A percentile compares a stretch with the other conserved stretches of the same genome.
Evolutionary conservation across 2,797 vertebrate species (phyloP).

Genomic region (Fistularia commersonii): DNA sequence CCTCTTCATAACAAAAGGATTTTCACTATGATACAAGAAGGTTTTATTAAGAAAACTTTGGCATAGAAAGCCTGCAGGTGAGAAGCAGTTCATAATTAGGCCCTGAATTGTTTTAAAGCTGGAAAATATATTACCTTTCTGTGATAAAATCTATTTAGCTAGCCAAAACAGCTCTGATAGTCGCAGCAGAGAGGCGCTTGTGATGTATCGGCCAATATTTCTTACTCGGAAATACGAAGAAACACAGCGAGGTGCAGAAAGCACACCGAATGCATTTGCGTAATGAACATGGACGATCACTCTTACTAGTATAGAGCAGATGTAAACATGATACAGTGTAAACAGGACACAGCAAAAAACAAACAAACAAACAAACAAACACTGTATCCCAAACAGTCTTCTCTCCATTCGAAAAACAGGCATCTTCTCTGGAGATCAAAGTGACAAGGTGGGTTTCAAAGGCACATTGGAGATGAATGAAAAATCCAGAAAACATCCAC

Average conservation of each 20-base stretch:
- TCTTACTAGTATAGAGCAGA: conserved; percentile 22
- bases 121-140: conserved; percentile 45
- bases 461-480: conserved; percentile 15
- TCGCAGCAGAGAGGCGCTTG: conserved; percentile 11
- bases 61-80: conserved; percentile 5
- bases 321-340: conserved; percentile 62
- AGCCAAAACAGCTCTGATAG: conserved; percentile 31
- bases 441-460: conserved; percentile 21
- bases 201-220: conserved; percentile 3
- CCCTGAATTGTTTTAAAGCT: conserved; percentile 41
- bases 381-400: conserved; percentile 27
- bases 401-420: conserved; percentile 5
- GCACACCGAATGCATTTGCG: background rate
- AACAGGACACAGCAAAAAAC: conserved; percentile 24
- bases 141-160: conserved; percentile 47
- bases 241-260: conserved; percentile 1
- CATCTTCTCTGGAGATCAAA: conserved; percentile 21
- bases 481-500: conserved; percentile 8
- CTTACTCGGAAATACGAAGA: conserved; percentile 7
- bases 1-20: conserved; percentile 1
- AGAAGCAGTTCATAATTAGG: conserved; percentile 26
- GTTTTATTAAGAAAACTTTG: conserved; percentile 47
- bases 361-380: conserved; percentile 3
- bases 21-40: conserved; percentile 12
- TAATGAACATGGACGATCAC: background rate